Percentiles rank a stretch among this genome's conserved stretches.
Evolutionary conservation across 2,113 vertebrate species (phyloP).

Genomic region (Eulemur rufifrons): DNA sequence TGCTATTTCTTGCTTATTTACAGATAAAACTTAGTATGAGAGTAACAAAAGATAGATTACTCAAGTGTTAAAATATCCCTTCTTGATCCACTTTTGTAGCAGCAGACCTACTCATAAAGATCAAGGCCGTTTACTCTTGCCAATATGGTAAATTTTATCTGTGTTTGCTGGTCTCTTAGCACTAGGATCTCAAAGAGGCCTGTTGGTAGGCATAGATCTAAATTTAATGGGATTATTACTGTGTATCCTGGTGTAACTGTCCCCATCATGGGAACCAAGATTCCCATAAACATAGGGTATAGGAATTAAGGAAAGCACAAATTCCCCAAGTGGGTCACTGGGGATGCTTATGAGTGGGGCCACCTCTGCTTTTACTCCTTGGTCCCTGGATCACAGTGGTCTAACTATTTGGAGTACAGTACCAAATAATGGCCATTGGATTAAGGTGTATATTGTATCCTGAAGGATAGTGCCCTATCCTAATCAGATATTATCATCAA

Average conservation of each 20-base stretch:
- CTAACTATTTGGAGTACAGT: neutral
- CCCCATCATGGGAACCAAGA: neutral
- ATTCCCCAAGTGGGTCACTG: neutral
- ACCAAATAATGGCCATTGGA: neutral
- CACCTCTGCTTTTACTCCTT: neutral
- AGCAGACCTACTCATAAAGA: neutral
- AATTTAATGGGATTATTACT: neutral
- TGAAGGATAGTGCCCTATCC: neutral
- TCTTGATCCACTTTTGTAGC: neutral
- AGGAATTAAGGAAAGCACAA: neutral
- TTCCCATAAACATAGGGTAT: neutral
- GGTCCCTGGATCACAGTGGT: neutral
- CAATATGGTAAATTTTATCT: neutral
- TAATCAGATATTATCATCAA: neutral
- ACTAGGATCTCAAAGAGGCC: neutral
- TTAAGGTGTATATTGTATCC: no score
- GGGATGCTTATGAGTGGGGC: no score
- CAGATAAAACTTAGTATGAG: neutral
- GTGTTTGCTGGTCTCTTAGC: neutral
- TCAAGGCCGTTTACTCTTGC: neutral
- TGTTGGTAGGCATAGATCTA: neutral
- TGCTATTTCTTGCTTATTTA: neutral
- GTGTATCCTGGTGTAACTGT: neutral
- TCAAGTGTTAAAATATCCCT: neutral
- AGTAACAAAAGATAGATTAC: neutral